These are phyloP conservation scores for Erebia ligea DNA, from an alignment of 2,888 invertebrate genomes.

Conservation along the genomic window DNA sequence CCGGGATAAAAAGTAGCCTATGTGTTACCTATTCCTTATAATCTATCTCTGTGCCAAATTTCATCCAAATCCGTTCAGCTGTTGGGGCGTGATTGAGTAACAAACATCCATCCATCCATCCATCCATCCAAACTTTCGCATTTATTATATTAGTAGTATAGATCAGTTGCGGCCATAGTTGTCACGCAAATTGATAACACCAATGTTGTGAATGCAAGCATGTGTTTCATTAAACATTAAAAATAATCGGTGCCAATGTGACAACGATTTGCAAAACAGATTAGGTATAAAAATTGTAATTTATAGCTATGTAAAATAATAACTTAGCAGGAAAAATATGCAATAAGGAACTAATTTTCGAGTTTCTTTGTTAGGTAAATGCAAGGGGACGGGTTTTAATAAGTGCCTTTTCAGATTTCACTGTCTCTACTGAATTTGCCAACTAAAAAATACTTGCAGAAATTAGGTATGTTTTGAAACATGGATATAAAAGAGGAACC, in stretches of 20 bases:
- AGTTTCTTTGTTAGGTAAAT: neutral
- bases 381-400: neutral
- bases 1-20: no score
- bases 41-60: no score
- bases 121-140: no score
- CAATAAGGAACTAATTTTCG: neutral
- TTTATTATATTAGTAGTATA: no score
- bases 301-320: neutral
- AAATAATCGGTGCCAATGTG: constrained; percentile 54
- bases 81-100: no score
- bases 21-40: no score
- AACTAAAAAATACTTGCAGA: neutral
- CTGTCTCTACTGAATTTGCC: neutral
- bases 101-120: no score
- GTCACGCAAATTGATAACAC: constrained; percentile 73
- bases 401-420: no score
- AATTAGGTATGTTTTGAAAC: neutral
- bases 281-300: neutral
- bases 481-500: no score
- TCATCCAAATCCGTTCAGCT: no score
- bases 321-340: neutral
- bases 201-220: constrained; percentile 64
- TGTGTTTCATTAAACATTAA: constrained; percentile 73
- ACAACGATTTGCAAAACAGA: constrained; percentile 57
- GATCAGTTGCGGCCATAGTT: constrained; percentile 71